Base-by-base conservation (phyloP, 2,113 vertebrate genomes). In the Coreoperca whiteheadi region DNA sequence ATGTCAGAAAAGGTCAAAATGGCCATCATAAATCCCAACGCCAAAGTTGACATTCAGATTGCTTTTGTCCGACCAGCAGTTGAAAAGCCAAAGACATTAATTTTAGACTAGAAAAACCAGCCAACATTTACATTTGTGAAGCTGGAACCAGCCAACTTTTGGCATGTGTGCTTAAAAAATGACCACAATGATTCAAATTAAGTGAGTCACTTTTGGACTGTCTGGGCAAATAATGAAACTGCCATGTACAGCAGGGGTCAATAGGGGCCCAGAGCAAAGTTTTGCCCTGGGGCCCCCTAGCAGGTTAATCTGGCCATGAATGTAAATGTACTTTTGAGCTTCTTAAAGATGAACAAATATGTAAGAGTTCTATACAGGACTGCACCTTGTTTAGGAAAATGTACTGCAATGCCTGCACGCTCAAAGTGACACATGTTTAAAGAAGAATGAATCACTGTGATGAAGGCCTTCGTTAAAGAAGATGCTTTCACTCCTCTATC, bases 401-500 rank as follows among this genome's bases (percentile, higher is more conserved):
- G 8, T 0, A 21, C 23, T 25, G 30, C 30, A n/a, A 15, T 28
- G 18, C n/a, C 20, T 59, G 9, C 1, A 51, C 6, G 16, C 41
- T 28, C 0, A 28, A 12, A 1, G 57, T 34, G 10, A 70, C 23
- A 18, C 23, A 65, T 32, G 41, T 72, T 56, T 14, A 76, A 61
- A 69, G 34, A 32, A n/a, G 30, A 43, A 11, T 7, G 20, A 54
- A 39, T 74, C 11, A 28, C 18, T 14, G 56, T 46, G 46, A 84
- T 72, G 1, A 57, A 59, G 53, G 23, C 69, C 71, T 82, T 50
- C 79, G 65, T 76, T 41, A 37, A 57, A 32, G 30, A 37, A n/a
- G 30, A 84, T 37, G 23, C 68, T 73, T 85, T 68, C 60, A 34
- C 48, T 80, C 32, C 1, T 83, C n/a, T 46, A n/a, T 66, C 56